Conservation (phyloP, 2,888 invertebrate genomes). For the Xanthorhoe designata region DNA sequence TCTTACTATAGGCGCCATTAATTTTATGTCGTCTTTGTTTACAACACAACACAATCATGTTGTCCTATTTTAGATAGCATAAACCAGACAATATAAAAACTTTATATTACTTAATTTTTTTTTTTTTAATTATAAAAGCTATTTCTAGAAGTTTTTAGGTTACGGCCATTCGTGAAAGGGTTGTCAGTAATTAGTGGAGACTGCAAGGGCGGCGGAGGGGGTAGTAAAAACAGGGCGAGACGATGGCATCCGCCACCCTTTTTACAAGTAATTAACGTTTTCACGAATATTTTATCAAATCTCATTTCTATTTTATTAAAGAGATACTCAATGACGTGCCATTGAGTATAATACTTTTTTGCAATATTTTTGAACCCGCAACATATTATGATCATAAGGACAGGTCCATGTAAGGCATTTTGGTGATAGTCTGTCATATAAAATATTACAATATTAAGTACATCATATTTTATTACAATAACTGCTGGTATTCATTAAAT, state of each 20-base stretch:
- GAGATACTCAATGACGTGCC: too few species aligned
- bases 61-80: too few species aligned
- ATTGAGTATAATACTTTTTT: too few species aligned
- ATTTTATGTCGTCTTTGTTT: too few species aligned
- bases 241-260: conserved; percentile 7
- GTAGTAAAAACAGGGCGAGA: conserved; percentile 63
- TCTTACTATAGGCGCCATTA: too few species aligned
- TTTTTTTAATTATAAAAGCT: background rate
- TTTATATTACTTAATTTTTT: too few species aligned
- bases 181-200: conserved; percentile 69
- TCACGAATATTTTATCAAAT: background rate
- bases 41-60: too few species aligned
- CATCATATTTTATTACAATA: too few species aligned
- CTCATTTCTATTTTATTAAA: background rate
- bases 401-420: background rate
- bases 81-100: too few species aligned
- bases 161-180: conserved; percentile 47
- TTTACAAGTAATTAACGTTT: background rate
- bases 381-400: too few species aligned
- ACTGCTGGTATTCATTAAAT: too few species aligned
- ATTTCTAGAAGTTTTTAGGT: conserved; percentile 39
- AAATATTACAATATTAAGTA: background rate
- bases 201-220: conserved; percentile 53
- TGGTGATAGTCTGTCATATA: background rate
- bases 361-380: too few species aligned